phyloP scores from a whole-genome alignment of 2,888 invertebrate genomes.

The Brachylomia viminalis region DNA sequence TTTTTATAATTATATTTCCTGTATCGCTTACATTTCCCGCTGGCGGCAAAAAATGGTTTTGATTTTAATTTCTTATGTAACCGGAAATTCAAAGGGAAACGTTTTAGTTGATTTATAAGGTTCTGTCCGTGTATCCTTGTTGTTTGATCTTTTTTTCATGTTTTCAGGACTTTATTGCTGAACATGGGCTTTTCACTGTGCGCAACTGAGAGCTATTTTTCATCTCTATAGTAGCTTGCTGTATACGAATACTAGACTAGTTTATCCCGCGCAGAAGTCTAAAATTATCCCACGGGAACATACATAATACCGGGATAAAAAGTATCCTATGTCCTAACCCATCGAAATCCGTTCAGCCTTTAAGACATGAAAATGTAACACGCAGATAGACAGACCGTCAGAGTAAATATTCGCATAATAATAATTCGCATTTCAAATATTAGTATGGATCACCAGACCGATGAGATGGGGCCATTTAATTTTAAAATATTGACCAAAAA shows the following conservation, averaged over 20 bases:
- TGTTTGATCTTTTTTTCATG: neutral
- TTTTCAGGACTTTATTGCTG: neutral
- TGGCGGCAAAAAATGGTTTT: conserved; percentile 13
- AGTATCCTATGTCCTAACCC: neutral
- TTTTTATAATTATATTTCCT: conserved; percentile 33
- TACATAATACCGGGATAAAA: neutral
- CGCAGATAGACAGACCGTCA: neutral
- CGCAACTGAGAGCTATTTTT: neutral
- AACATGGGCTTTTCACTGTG: neutral
- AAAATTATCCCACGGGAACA: neutral
- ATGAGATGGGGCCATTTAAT: too few species aligned
- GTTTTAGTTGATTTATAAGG: conserved; percentile 1
- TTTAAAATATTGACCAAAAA: too few species aligned
- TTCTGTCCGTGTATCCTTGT: neutral
- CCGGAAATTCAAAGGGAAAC: neutral
- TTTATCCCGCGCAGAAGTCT: neutral
- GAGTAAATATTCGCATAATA: too few species aligned
- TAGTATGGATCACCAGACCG: too few species aligned
- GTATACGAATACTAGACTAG: neutral
- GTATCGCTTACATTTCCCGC: conserved; percentile 22
- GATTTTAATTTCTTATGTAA: neutral
- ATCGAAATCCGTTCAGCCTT: too few species aligned
- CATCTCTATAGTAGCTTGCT: neutral
- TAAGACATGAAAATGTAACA: neutral
- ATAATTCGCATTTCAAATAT: neutral